Base-by-base conservation (phyloP, 2,113 vertebrate species). In the Mastomys coucha region DNA sequence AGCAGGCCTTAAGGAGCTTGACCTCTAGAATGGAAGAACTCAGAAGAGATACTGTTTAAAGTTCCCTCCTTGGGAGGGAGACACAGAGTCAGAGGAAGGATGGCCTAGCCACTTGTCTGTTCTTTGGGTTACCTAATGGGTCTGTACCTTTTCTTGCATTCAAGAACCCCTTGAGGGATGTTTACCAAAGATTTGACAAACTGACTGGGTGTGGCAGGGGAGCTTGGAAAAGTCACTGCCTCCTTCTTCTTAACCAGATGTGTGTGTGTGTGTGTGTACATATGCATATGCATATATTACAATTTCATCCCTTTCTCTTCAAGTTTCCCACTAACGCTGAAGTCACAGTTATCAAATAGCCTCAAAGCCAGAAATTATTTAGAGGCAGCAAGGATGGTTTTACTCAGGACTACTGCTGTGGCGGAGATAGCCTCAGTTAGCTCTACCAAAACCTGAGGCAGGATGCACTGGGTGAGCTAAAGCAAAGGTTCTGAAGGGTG, bases 341-440 rank as follows among this genome's bases (percentile, higher is more conserved):
- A 88, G 87, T 93, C 88, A 89, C 24, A 94, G 56, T 36, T 63
- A 12, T 81, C 80, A 58, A 72, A 89, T 49, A 93, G 76, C 89
- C 88, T 45, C 31, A 78, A 85, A 95, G 73, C 28, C 22, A 36
- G 39, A 51, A 26, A 7, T 53, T 75, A n/a, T 31, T n/a, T 65
- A 82, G 49, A 89, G 78, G 51, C 4, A 11, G 42, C 60, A 31
- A 26, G 31, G 39, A 7, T 70, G 42, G 20, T 24, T 91, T 90
- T 69, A 90, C 42, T 76, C 65, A 65, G 51, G 24, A 17, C 76
- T n/a, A 56, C 20, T 24, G 26, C 82, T 56, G 60, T 10, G 22
- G 1, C 24, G 31, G 84, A 72, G 53, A 87, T 56, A 80, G 49
- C 49, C 86, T 75, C 51, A 8, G 33, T 28, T 72, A 51, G 1